A percentile compares a stretch with the other conserved stretches of the same genome.
These are phyloP conservation scores for Semaprochilodus insignis DNA, from an alignment of 2,797 vertebrate species.

Conservation along the genomic window DNA sequence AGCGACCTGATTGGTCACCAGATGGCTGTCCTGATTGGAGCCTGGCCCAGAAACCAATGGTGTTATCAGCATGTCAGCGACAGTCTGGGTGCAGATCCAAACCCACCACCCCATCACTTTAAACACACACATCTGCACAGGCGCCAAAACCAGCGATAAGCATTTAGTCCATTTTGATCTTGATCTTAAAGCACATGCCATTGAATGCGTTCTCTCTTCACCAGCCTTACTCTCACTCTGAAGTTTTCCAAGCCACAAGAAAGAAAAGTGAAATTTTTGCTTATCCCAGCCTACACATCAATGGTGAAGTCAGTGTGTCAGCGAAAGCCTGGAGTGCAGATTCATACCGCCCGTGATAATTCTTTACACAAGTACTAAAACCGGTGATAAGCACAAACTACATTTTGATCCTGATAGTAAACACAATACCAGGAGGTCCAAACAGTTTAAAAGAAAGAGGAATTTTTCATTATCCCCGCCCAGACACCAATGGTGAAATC, in stretches of 20 bases:
- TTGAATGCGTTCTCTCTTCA: not conserved
- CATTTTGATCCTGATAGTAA: not conserved
- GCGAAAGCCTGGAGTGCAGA: not conserved
- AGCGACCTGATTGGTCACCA: constrained; percentile 79
- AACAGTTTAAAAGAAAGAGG: not conserved
- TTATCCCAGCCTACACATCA: too few species aligned
- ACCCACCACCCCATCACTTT: constrained; percentile 66
- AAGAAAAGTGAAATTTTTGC: too few species aligned
- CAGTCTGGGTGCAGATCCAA: constrained; percentile 73
- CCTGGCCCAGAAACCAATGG: constrained; percentile 72
- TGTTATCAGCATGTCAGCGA: constrained; percentile 75
- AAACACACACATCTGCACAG: constrained; percentile 36
- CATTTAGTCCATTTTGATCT: not conserved
- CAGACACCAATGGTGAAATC: constrained; percentile 74
- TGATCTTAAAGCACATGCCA: too few species aligned
- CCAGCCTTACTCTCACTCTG: not conserved
- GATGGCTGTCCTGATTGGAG: constrained; percentile 80
- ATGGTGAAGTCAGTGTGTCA: not conserved
- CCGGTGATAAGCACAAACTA: not conserved
- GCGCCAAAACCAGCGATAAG: constrained; percentile 33
- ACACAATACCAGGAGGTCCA: not conserved
- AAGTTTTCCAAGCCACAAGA: not conserved
- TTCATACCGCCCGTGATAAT: not conserved
- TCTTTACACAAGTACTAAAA: not conserved
- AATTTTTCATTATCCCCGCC: constrained; percentile 49